Evolutionary conservation across 2,888 invertebrate species (phyloP).

Genomic region (Eugnorisma glareosa): DNA sequence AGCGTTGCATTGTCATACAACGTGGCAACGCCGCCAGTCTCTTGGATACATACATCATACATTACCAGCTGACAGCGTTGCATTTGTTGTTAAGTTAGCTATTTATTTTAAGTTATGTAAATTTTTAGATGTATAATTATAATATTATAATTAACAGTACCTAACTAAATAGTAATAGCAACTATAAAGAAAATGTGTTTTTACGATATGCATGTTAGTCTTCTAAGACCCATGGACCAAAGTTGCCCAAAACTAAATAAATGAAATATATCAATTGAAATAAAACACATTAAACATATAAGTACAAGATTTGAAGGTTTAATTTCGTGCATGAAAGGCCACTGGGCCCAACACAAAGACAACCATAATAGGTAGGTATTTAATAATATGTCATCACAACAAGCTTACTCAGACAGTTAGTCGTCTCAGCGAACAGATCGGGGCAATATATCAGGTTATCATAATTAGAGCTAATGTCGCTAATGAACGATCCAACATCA

Average conservation of each 20-base stretch:
- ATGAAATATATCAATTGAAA: too few relatives aligned
- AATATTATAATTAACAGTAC: too few relatives aligned
- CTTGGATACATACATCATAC: too few relatives aligned
- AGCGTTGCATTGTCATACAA: too few relatives aligned
- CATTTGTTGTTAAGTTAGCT: too few relatives aligned
- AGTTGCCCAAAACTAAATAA: background rate
- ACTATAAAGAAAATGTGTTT: background rate
- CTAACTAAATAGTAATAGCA: too few relatives aligned
- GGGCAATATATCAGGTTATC: conserved; percentile 55
- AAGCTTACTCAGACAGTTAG: conserved; percentile 12
- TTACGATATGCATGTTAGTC: too few relatives aligned
- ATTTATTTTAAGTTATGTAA: too few relatives aligned
- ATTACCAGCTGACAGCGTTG: too few relatives aligned
- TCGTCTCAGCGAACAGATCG: conserved; percentile 18
- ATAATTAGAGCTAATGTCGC: conserved; percentile 47
- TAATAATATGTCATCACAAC: conserved; percentile 13
- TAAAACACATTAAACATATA: too few relatives aligned
- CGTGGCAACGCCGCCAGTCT: too few relatives aligned
- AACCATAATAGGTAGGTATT: background rate
- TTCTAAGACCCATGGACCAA: background rate
- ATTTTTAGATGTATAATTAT: too few relatives aligned
- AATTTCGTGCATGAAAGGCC: background rate
- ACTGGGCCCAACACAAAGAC: background rate
- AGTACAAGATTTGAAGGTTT: background rate
- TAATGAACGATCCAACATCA: conserved; percentile 35